These are phyloP conservation scores for Nudaria mundana DNA, from an alignment of 2,888 invertebrate species.

Conservation along the genomic window DNA sequence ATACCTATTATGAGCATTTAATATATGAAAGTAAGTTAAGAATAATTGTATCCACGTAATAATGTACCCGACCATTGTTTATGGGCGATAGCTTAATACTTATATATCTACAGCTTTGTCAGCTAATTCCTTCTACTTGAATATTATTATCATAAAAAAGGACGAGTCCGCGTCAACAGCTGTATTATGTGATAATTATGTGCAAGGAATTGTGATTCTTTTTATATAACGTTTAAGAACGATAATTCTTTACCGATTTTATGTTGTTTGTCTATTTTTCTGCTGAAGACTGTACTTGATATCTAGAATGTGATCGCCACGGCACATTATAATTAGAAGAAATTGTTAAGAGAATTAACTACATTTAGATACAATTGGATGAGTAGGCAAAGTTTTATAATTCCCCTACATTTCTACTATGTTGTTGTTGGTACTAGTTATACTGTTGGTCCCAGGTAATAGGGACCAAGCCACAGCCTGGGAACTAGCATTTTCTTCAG, in stretches of 20 bases:
- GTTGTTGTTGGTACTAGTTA: no score
- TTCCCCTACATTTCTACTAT: no score
- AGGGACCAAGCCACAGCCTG: no score
- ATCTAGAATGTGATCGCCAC: constrained; percentile 25
- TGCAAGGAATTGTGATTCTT: constrained; percentile 19
- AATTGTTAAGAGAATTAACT: constrained; percentile 21
- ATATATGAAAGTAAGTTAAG: constrained; percentile 20
- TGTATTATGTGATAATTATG: constrained; percentile 12
- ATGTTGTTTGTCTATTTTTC: constrained; percentile 23
- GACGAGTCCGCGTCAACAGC: constrained; percentile 26
- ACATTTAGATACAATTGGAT: no score
- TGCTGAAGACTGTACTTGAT: constrained; percentile 20
- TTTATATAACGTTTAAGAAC: constrained; percentile 12
- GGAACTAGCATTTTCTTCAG: no score
- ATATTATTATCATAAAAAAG: constrained; percentile 38
- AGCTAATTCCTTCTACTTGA: constrained; percentile 30
- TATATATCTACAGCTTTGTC: constrained; percentile 27
- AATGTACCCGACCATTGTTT: constrained; percentile 4
- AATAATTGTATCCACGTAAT: constrained; percentile 19
- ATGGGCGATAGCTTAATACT: constrained; percentile 16
- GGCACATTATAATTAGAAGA: constrained; percentile 35
- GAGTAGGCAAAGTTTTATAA: no score
- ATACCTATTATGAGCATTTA: neutral
- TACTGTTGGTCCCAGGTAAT: no score
- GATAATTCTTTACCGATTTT: constrained; percentile 11